phyloP scores from a whole-genome alignment of 2,113 vertebrate species.

The Ceratotherium simum region DNA sequence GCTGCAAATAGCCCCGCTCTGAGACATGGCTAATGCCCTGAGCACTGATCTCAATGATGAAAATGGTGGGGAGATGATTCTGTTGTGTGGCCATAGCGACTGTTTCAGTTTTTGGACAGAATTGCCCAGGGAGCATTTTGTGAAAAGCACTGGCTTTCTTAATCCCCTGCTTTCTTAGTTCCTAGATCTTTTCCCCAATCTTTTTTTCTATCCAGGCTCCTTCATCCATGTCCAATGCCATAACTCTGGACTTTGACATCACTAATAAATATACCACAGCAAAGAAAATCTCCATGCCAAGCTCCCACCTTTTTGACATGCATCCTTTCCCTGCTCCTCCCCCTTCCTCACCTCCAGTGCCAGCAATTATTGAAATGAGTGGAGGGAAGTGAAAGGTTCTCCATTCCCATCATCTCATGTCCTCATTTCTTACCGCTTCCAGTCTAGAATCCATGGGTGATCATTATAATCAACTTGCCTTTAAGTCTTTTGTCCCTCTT shows the following conservation, averaged over 20 bases:
- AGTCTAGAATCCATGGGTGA: neutral
- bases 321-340: neutral
- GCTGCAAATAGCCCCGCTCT: neutral
- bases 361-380: neutral
- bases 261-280: neutral
- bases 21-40: no score
- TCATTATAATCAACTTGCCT: neutral
- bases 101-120: neutral
- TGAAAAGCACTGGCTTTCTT: neutral
- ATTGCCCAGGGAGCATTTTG: neutral
- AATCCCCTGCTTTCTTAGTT: neutral
- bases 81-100: neutral
- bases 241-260: neutral
- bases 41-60: no score
- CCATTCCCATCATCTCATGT: neutral
- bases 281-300: neutral
- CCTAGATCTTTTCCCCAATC: neutral
- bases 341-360: neutral
- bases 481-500: neutral
- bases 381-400: neutral
- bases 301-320: neutral
- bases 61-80: neutral
- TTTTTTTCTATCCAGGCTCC: neutral
- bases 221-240: neutral
- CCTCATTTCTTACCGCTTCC: neutral